These are phyloP conservation scores for Chrysopilus asiliformis DNA, from an alignment of 2,888 invertebrate species.

Conservation along the genomic window DNA sequence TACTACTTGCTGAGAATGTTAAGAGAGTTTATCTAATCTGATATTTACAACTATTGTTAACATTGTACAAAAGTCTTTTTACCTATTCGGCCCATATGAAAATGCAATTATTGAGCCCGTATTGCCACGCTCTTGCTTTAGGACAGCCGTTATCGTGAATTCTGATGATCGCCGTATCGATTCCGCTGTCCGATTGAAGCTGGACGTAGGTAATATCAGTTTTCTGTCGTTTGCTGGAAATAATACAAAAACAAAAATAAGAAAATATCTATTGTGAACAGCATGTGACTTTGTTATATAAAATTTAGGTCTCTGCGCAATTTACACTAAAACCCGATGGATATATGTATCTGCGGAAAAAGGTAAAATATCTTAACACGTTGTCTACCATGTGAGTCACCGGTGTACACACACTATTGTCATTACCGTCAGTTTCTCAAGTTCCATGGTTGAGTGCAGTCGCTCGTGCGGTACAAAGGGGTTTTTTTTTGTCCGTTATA, in stretches of 20 bases:
- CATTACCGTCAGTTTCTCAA: too few relatives aligned
- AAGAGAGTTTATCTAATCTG: constrained; percentile 6
- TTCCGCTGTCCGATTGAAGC: constrained; percentile 47
- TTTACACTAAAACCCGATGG: too few relatives aligned
- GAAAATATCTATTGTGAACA: too few relatives aligned
- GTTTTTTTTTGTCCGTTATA: too few relatives aligned
- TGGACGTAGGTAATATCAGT: constrained; percentile 15
- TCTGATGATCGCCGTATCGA: constrained; percentile 58
- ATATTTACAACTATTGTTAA: constrained; percentile 4
- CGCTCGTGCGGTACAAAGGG: too few relatives aligned
- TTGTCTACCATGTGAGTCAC: too few relatives aligned
- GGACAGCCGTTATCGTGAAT: constrained; percentile 65
- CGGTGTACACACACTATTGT: too few relatives aligned
- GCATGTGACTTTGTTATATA: too few relatives aligned
- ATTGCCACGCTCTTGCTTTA: constrained; percentile 68
- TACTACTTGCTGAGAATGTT: constrained; percentile 15
- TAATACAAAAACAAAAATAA: neutral
- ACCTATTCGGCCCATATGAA: constrained; percentile 67
- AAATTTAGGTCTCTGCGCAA: too few relatives aligned
- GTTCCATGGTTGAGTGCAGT: too few relatives aligned
- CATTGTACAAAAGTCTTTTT: constrained; percentile 18
- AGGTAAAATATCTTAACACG: too few relatives aligned
- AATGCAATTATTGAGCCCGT: constrained; percentile 73
- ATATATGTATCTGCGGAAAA: too few relatives aligned
- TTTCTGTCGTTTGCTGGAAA: constrained; percentile 16